Conservation (phyloP, 2,888 invertebrate genomes). For the Rhagophthalmus giganteus region DNA sequence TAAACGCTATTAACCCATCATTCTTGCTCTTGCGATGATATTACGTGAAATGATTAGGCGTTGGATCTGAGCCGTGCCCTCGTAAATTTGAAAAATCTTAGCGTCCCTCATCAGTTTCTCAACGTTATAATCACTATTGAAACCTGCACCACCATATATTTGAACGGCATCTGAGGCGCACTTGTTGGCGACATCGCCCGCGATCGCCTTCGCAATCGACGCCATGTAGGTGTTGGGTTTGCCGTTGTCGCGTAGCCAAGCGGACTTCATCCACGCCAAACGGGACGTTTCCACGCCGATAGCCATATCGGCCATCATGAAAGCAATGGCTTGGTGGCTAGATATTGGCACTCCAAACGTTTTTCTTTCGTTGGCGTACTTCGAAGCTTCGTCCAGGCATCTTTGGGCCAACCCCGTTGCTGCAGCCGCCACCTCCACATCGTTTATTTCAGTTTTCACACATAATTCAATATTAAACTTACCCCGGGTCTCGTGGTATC, state of each 20-base stretch:
- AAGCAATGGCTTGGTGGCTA: slow-evolving; percentile 86
- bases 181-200: slow-evolving; percentile 92
- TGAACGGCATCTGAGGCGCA: slow-evolving; percentile 94
- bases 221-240: slow-evolving; percentile 81
- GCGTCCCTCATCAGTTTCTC: slow-evolving; percentile 99
- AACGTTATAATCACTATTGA: slow-evolving; percentile 96
- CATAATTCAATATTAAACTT: slow-evolving; percentile 39
- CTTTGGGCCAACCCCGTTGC: slow-evolving; percentile 90
- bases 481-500: slow-evolving; percentile 92
- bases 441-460: no score
- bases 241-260: slow-evolving; percentile 89
- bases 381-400: slow-evolving; percentile 89
- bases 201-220: slow-evolving; percentile 91
- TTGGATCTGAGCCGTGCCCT: slow-evolving; percentile 97
- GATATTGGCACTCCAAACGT: slow-evolving; percentile 87
- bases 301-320: slow-evolving; percentile 95
- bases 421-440: slow-evolving; percentile 88
- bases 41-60: slow-evolving; percentile 87
- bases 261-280: slow-evolving; percentile 81
- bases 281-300: slow-evolving; percentile 86
- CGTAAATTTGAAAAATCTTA: slow-evolving; percentile 98
- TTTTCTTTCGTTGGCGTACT: slow-evolving; percentile 90
- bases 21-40: no score
- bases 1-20: no score
- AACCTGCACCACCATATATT: slow-evolving; percentile 94